These are phyloP conservation scores for Cyanoderma ruficeps DNA, from an alignment of 2,113 vertebrate genomes.

Conservation along the genomic window DNA sequence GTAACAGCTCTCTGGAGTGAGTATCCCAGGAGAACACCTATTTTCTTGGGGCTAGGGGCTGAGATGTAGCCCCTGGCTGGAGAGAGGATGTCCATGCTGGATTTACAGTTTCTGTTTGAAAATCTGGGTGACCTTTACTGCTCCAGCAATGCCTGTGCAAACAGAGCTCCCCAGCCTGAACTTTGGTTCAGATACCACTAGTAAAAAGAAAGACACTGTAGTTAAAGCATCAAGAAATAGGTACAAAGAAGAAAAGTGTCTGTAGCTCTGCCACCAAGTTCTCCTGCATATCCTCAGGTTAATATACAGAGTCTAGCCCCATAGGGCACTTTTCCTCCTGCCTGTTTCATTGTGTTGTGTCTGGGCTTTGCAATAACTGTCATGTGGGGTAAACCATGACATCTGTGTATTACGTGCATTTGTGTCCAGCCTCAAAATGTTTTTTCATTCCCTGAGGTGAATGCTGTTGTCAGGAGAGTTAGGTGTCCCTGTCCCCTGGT, in stretches of 20 bases:
- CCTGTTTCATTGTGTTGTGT: not conserved
- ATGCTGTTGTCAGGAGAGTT: not conserved
- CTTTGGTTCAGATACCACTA: not conserved
- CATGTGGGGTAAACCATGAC: not conserved
- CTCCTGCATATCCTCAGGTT: not conserved
- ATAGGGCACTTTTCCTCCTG: not conserved
- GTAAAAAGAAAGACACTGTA: not conserved
- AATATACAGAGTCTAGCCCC: not conserved
- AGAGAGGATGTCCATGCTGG: fast-evolving
- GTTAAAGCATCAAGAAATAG: not conserved
- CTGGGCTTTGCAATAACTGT: not conserved
- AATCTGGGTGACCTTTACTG: not conserved
- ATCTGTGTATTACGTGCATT: not conserved
- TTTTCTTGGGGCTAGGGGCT: not conserved
- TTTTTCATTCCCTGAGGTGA: conserved; percentile 46
- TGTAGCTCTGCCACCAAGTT: not conserved
- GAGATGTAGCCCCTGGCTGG: not conserved
- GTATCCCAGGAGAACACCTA: not conserved
- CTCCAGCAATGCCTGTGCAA: not conserved
- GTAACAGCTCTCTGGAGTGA: not conserved
- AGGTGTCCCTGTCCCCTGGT: not conserved
- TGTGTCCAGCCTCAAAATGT: not conserved
- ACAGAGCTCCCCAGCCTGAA: not conserved
- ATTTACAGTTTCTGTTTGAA: not conserved
- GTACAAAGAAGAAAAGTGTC: not conserved